phyloP scores from a whole-genome alignment of 2,797 vertebrate species.

The Lacerta agilis region DNA sequence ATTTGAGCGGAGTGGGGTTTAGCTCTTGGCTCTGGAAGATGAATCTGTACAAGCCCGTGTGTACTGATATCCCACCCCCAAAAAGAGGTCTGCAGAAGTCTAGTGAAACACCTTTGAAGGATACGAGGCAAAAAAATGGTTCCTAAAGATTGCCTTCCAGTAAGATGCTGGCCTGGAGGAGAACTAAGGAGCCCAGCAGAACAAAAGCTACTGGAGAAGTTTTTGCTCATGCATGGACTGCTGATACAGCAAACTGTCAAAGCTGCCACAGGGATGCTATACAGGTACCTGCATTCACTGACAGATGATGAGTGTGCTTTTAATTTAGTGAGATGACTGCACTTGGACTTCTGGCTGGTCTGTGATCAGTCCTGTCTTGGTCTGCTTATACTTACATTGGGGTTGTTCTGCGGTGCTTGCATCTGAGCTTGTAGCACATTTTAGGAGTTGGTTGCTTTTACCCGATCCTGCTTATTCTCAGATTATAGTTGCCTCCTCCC shows the following conservation, averaged over 20 bases:
- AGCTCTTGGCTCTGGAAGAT: constrained; percentile 66
- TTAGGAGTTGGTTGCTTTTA: background rate
- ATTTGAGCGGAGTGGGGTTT: background rate
- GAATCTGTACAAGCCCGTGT: constrained; percentile 90
- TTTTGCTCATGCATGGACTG: constrained; percentile 86
- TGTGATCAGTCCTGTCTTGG: background rate
- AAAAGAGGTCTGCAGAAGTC: constrained; percentile 78
- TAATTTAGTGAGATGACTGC: fast-evolving
- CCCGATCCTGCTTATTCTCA: background rate
- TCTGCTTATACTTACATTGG: background rate
- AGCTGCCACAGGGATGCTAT: constrained; percentile 80
- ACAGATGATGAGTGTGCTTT: background rate
- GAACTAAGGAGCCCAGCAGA: constrained; percentile 69
- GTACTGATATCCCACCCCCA: constrained; percentile 84
- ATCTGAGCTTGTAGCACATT: background rate
- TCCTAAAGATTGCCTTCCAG: constrained; percentile 64
- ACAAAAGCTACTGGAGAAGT: constrained; percentile 85
- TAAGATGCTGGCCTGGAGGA: constrained; percentile 73
- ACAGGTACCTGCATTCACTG: constrained; percentile 74
- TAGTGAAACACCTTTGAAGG: constrained; percentile 69
- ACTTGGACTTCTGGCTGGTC: background rate
- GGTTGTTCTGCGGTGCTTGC: background rate
- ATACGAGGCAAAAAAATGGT: constrained; percentile 51
- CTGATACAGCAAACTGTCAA: constrained; percentile 83
- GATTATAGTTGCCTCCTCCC: background rate